Base-by-base conservation (phyloP, 2,888 invertebrate genomes). In the Thymelicus acteon region DNA sequence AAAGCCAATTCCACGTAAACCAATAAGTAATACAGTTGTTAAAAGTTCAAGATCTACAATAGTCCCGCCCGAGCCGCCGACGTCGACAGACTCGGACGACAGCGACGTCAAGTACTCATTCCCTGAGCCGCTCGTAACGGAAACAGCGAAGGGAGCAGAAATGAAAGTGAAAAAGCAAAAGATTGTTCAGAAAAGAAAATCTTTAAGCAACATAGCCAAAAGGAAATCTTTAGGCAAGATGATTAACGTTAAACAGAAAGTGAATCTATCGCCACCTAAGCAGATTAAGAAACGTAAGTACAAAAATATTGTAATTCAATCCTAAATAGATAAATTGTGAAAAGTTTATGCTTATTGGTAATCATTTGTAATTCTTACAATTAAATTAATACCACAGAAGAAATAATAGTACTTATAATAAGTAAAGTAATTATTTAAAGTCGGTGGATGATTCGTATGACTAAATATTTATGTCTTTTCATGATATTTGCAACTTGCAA, bases 51-150 rank as follows among this genome's bases (percentile, higher is more conserved):
- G 86, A 78, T 63, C 77, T 49, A 68, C 69, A 47, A 39, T 52
- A 85, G 75, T 19, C 39, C 58, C 47, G 39, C 12, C 77, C 52
- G 86, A 88, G 72, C 73, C 82, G 72, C 77, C 78, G 74, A 79
- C 80, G 74, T 84, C 85, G 5, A 88, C 87, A 19, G 92, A 92
- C 78, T 92, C 93, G 0, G 93, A 93, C 52, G 93, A 93, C 67
- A 92, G 90, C 72, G 93, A 93, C 60, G 81, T 91, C 1, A 93
- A 93, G 82, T 93, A 93, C 78, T 91, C 93, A 24, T 93, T 93
- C 77, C 93, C 93, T 7, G 82, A 83, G 76, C 77, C 79, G 40
- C 75, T 67, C 24, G 44, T 63, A 13, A 72, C 74, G 44, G 66
- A 74, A 70, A 19, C 8, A 24, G 48, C 62, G 13, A 47, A 65